Evolutionary conservation across 1,140 invertebrate species (phyloP).

Genomic region (Leptopilina clavipes): DNA sequence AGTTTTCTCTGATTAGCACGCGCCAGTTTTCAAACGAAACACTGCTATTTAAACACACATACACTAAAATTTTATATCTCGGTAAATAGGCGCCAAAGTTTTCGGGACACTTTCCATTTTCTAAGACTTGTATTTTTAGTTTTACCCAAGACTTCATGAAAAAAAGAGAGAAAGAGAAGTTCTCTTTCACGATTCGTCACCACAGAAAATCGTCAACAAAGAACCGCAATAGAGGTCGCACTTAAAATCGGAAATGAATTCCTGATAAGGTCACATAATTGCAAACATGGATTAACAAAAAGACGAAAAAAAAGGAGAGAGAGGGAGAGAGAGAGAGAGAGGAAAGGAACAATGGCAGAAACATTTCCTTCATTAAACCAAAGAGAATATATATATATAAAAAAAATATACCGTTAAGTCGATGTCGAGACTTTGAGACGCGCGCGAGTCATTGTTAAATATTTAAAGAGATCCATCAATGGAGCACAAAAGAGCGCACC

Average conservation of each 20-base stretch:
- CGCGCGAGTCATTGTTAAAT: constrained; percentile 66
- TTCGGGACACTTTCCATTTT: constrained; percentile 66
- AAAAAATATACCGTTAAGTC: constrained; percentile 63
- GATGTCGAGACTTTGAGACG: constrained; percentile 57
- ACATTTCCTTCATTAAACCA: constrained; percentile 46
- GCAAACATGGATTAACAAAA: not conserved
- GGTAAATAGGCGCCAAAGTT: constrained; percentile 45
- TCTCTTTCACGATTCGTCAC: constrained; percentile 8
- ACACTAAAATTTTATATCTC: constrained; percentile 56
- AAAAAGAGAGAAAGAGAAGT: not conserved
- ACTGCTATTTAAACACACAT: constrained; percentile 40
- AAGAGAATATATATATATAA: constrained; percentile 36
- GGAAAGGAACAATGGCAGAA: constrained; percentile 49
- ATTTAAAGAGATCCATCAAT: constrained; percentile 68
- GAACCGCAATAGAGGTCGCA: not conserved
- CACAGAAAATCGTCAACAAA: not conserved
- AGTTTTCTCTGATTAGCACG: constrained; percentile 67
- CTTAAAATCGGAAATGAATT: constrained; percentile 29
- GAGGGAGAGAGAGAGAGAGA: not conserved
- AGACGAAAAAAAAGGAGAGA: not conserved
- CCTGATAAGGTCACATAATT: not conserved
- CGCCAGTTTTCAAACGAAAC: constrained; percentile 54
- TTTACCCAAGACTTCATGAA: not conserved
- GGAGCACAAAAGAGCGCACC: constrained; percentile 64
- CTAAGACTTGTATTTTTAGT: constrained; percentile 41